Evolutionary conservation across 1,140 invertebrate genomes (phyloP).

Genomic region (Drosophila trapezifrons): DNA sequence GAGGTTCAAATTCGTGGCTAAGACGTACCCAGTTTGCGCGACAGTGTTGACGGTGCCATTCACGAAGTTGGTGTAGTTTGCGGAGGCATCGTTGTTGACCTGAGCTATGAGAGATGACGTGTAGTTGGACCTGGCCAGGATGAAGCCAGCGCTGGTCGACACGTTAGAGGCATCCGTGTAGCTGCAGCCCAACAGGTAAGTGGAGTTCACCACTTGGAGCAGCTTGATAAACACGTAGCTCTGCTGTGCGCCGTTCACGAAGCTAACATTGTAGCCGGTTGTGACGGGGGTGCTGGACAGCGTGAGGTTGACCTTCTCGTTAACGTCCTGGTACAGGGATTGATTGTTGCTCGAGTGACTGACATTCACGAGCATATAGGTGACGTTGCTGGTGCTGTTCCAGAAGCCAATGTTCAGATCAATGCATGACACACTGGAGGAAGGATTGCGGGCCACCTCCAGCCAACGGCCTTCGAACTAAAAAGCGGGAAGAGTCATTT

Average conservation of each 20-base stretch:
- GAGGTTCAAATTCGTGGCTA: not conserved
- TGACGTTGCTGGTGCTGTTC: slow-evolving; percentile 1
- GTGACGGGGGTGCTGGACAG: not conserved
- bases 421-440: slow-evolving; percentile 25
- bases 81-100: slow-evolving; percentile 35
- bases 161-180: slow-evolving; percentile 28
- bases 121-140: slow-evolving; percentile 27
- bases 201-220: slow-evolving; percentile 21
- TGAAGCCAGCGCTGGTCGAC: slow-evolving; percentile 45
- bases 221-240: slow-evolving; percentile 36
- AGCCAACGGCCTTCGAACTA: slow-evolving; percentile 49
- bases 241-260: not conserved
- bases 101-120: rapidly evolving
- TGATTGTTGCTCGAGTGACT: slow-evolving; percentile 22
- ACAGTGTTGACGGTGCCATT: slow-evolving; percentile 19
- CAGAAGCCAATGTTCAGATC: not conserved
- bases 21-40: slow-evolving; percentile 45
- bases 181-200: slow-evolving; percentile 50
- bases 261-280: slow-evolving; percentile 47
- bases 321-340: slow-evolving; percentile 26
- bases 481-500: not conserved
- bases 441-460: slow-evolving; percentile 58
- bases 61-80: slow-evolving; percentile 30
- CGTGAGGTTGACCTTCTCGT: slow-evolving; percentile 39
- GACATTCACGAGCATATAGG: slow-evolving; percentile 41